Percentiles rank a stretch among this genome's conserved stretches.
These are phyloP conservation scores for Falco rusticolus DNA, from an alignment of 2,797 vertebrate species.

Conservation along the genomic window DNA sequence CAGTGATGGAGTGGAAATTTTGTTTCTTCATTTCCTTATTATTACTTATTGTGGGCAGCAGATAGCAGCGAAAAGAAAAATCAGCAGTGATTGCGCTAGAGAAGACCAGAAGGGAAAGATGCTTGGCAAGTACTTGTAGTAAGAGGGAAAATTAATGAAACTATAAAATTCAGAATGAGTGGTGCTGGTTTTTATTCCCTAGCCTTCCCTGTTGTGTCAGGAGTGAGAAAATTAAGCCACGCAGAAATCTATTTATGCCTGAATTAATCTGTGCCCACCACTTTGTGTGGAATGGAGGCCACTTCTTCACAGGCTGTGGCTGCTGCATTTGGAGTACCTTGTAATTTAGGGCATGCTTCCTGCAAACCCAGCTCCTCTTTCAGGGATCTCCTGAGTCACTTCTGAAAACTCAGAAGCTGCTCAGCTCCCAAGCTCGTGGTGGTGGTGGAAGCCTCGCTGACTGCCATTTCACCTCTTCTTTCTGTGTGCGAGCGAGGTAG, in stretches of 20 bases:
- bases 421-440: background rate
- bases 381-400: background rate
- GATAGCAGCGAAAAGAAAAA: background rate
- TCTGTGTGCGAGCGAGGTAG: background rate
- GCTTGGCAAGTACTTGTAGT: background rate
- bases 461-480: background rate
- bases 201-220: background rate
- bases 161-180: background rate
- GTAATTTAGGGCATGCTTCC: conserved; percentile 1
- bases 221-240: background rate
- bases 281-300: background rate
- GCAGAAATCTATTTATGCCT: background rate
- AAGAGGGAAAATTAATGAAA: background rate
- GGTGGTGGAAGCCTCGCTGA: background rate
- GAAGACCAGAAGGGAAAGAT: background rate
- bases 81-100: background rate
- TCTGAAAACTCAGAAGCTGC: background rate
- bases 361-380: background rate
- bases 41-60: background rate
- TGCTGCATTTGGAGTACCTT: background rate
- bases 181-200: background rate
- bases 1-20: background rate
- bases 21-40: background rate
- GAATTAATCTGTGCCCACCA: background rate
- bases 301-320: background rate